These are phyloP conservation scores for Cyaniris semiargus DNA, from an alignment of 2,888 invertebrate species.

Conservation along the genomic window DNA sequence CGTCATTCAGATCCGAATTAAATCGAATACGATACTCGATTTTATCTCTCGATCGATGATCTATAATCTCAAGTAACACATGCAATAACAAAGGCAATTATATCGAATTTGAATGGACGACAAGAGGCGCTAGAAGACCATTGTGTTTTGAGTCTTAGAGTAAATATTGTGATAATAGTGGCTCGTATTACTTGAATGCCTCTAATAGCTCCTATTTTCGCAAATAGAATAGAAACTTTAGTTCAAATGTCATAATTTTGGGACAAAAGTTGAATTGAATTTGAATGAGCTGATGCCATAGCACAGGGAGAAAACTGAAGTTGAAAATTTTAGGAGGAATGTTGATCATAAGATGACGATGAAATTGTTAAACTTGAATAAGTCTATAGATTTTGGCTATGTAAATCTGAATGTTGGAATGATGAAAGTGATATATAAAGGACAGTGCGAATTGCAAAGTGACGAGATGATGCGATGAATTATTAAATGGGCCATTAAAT, in stretches of 20 bases:
- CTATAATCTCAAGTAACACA: slow-evolving; percentile 28
- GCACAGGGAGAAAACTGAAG: too few relatives aligned
- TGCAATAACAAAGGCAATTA: slow-evolving; percentile 71
- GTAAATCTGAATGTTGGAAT: too few relatives aligned
- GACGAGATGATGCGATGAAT: too few relatives aligned
- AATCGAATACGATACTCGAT: slow-evolving; percentile 32
- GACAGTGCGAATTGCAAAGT: too few relatives aligned
- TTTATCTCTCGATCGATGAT: slow-evolving; percentile 4
- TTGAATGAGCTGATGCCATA: neutral
- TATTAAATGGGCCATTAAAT: too few relatives aligned
- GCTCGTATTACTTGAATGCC: slow-evolving; percentile 72
- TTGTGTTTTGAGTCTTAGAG: slow-evolving; percentile 64
- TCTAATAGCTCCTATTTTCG: slow-evolving; percentile 56
- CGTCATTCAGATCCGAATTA: slow-evolving; percentile 16
- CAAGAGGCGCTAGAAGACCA: slow-evolving; percentile 66
- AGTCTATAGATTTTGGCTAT: too few relatives aligned
- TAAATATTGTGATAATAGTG: slow-evolving; percentile 79
- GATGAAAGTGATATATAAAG: too few relatives aligned
- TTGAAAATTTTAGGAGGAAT: too few relatives aligned
- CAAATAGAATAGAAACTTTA: slow-evolving; percentile 44
- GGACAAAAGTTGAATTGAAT: neutral
- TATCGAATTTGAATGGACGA: slow-evolving; percentile 54
- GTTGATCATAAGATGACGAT: too few relatives aligned
- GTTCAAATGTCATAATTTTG: slow-evolving; percentile 18
- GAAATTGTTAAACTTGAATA: too few relatives aligned